Conservation (phyloP, 2,113 vertebrate genomes). For the Zapus hudsonius region DNA sequence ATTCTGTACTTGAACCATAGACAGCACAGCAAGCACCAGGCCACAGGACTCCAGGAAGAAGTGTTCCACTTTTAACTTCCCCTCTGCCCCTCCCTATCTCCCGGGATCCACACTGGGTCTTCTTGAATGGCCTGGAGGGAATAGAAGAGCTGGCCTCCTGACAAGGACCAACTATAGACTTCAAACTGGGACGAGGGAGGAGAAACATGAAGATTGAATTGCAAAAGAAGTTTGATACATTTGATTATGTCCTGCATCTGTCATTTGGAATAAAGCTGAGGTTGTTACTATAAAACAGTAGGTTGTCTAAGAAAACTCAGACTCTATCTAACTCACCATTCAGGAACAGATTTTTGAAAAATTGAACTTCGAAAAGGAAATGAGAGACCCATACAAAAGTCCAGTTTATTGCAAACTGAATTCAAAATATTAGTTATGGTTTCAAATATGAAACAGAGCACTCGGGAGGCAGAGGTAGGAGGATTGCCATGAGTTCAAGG, state of each 20-base stretch:
- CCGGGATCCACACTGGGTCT: neutral
- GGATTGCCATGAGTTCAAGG: too few relatives aligned
- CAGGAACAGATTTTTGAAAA: constrained; percentile 6
- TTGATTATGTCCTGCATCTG: neutral
- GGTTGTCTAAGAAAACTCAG: constrained; percentile 30
- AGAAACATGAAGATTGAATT: neutral
- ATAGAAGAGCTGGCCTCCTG: neutral
- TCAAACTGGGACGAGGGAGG: neutral
- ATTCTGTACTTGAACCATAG: neutral
- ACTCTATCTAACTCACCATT: constrained; percentile 6
- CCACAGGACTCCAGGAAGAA: neutral
- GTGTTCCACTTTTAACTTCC: neutral
- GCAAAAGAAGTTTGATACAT: neutral
- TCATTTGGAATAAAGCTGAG: constrained; percentile 4
- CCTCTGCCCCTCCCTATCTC: neutral
- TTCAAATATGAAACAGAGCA: too few relatives aligned
- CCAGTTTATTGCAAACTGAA: neutral
- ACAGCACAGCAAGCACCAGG: neutral
- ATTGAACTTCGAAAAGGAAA: neutral
- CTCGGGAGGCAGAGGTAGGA: too few relatives aligned
- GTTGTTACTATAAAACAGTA: neutral
- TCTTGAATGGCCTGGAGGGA: neutral
- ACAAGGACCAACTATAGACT: neutral
- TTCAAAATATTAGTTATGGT: neutral
- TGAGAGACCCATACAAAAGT: neutral